Base-by-base conservation (phyloP, 1,140 invertebrate genomes). In the Popillia japonica region DNA sequence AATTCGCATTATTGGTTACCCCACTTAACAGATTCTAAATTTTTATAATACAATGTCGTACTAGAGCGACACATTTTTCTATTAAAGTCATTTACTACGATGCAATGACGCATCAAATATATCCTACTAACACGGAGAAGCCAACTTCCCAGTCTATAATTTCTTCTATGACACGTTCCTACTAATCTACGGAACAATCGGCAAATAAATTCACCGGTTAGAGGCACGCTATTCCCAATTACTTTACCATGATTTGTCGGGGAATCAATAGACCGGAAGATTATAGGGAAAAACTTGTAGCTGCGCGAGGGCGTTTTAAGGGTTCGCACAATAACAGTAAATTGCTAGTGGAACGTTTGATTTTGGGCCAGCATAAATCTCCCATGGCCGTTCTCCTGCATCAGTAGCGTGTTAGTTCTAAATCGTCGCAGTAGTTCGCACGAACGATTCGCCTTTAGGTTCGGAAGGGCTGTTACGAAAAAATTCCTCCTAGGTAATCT, bases 351-450 rank as follows among this genome's bases (percentile, higher is more conserved):
- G 22, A 64, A 64, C 17, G 61, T 20, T 64, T 64, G 61, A 64
- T 64, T 48, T 64, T 20, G n/a, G 61, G 4, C 61, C n/a, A 11
- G 61, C 61, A 64, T 64, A 64, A 64, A 64, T 64, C 61, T 64
- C 17, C 6, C 11, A 10, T 9, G 23, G 20, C 61, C n/a, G 10
- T 17, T 27, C 10, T 64, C 61, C 23, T 17, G 61, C 9, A n/a
- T n/a, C n/a, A n/a, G n/a, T n/a, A n/a, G n/a, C n/a, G n/a, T n/a
- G n/a, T n/a, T 64, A 64, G 17, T 22, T 22, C 61, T 64, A 64
- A 64, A 64, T 64, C 61, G 61, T 27, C 22, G 22, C 22, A 20
- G 61, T 64, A 17, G 17, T 64, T 64, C 17, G 61, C 61, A 64
- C 61, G 61, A 64, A 64, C 61, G 61, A n/a, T 17, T 64, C 17